These are phyloP conservation scores for Eonycteris spelaea DNA, from an alignment of 2,113 vertebrate species.

Conservation along the genomic window DNA sequence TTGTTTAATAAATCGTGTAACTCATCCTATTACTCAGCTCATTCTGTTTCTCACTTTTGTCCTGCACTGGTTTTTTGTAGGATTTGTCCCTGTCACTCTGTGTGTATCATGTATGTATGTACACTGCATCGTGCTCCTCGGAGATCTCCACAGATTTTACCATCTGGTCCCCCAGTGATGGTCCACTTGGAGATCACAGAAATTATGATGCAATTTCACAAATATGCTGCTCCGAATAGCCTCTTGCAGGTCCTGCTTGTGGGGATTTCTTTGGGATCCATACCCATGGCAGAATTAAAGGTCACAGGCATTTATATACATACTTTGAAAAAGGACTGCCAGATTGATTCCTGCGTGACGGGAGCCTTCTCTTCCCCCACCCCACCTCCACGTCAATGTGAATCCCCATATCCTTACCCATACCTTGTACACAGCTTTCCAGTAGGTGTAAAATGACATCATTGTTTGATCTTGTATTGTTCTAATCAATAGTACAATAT, in stretches of 20 bases:
- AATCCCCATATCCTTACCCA: background rate
- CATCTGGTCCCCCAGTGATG: background rate
- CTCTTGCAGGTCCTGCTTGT: background rate
- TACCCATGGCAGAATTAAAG: background rate
- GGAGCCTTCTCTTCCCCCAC: too few relatives aligned
- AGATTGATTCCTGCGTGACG: background rate
- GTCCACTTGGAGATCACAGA: background rate
- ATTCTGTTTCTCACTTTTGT: background rate
- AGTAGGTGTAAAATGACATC: background rate
- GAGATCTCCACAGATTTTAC: background rate
- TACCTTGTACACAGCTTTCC: background rate
- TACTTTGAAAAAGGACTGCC: background rate
- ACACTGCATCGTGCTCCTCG: fast-evolving
- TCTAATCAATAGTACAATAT: background rate
- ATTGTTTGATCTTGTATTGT: background rate
- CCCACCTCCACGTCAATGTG: background rate
- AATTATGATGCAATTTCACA: background rate
- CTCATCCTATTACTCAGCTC: background rate
- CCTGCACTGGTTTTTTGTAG: background rate
- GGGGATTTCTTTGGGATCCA: background rate
- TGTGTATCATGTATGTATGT: background rate
- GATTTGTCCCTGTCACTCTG: background rate
- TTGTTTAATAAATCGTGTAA: background rate
- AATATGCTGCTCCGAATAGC: background rate
- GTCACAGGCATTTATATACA: background rate